Conservation (phyloP, 1,140 invertebrate genomes). For the Glomeris maerens region DNA sequence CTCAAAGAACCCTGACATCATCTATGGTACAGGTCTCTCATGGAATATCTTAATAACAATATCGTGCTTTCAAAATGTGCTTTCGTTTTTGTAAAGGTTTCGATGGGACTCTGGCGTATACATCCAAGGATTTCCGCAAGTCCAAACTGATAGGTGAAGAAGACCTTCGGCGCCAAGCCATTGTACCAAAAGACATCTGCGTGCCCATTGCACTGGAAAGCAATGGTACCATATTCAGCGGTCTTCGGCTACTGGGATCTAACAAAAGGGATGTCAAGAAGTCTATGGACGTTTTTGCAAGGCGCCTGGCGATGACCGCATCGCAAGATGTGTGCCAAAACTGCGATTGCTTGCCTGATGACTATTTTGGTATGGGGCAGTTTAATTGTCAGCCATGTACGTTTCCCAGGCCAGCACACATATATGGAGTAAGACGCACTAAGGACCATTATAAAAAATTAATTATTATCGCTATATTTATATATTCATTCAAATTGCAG, state of each 20-base stretch:
- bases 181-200: conserved; percentile 57
- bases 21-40: no score
- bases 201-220: conserved; percentile 62
- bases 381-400: conserved; percentile 30
- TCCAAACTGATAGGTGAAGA: conserved; percentile 43
- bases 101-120: conserved; percentile 55
- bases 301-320: conserved; percentile 46
- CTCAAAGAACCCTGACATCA: conserved; percentile 12
- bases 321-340: conserved; percentile 45
- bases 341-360: conserved; percentile 50
- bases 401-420: conserved; percentile 3
- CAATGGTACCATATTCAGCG: conserved; percentile 45
- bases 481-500: no score
- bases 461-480: no score
- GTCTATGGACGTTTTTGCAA: conserved; percentile 51
- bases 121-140: conserved; percentile 52
- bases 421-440: no score
- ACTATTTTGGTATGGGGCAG: conserved; percentile 28
- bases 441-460: no score
- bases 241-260: not conserved
- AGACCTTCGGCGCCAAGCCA: conserved; percentile 51
- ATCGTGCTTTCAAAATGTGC: not conserved
- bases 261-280: conserved; percentile 40
- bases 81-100: conserved; percentile 51
- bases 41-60: no score